Evolutionary conservation across 1,140 invertebrate species (phyloP).

Genomic region (Muscidifurax raptorellus): DNA sequence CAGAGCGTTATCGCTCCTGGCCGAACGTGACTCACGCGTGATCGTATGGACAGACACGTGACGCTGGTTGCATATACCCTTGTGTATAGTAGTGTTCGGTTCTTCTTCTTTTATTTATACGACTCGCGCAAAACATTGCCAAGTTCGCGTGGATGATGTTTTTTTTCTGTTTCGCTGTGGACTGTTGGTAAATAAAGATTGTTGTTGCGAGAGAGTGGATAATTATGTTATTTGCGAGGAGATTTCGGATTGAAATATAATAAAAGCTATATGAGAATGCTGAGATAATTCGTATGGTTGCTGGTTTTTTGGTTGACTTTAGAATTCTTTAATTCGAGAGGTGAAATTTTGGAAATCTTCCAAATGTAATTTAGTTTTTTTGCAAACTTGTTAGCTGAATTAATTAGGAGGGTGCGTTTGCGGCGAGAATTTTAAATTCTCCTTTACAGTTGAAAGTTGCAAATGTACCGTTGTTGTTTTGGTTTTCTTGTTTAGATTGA

Average conservation of each 20-base stretch:
- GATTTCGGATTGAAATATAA: background rate
- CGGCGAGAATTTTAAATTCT: background rate
- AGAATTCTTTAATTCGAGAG: too few species aligned
- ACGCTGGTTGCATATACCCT: background rate
- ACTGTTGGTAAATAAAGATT: background rate
- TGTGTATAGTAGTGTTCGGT: too few species aligned
- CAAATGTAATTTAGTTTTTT: background rate
- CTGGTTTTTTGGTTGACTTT: too few species aligned
- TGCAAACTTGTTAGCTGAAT: background rate
- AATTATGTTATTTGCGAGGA: too few species aligned
- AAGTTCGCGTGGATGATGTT: background rate
- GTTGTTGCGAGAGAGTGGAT: background rate
- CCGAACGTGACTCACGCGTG: slow-evolving; percentile 38
- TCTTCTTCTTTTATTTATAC: background rate
- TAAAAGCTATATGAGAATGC: background rate
- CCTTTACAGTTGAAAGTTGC: background rate
- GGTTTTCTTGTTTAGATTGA: background rate
- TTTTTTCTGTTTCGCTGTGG: background rate
- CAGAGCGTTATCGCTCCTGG: background rate
- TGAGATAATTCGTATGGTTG: too few species aligned
- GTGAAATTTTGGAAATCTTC: background rate
- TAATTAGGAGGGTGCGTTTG: background rate
- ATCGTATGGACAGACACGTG: slow-evolving; percentile 26
- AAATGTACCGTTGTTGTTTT: background rate
- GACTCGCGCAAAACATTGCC: background rate